Evolutionary conservation across 2,888 invertebrate species (phyloP).

Genomic region (Clanis bilineata): DNA sequence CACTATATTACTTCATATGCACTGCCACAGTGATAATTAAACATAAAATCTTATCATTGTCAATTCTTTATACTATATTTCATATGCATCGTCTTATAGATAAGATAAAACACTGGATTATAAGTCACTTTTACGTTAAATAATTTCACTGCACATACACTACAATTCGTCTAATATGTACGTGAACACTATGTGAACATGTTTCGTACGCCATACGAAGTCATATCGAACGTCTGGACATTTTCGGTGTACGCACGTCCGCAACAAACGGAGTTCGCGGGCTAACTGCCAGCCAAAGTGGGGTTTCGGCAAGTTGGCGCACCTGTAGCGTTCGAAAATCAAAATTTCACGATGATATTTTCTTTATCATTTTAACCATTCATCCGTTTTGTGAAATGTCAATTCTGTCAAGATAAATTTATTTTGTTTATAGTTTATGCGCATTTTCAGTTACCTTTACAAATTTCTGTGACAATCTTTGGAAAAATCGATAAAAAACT

Average conservation of each 20-base stretch:
- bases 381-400: constrained; percentile 19
- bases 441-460: background rate
- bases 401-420: constrained; percentile 12
- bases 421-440: background rate
- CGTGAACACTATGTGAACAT: constrained; percentile 3
- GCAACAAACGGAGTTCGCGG: constrained; percentile 31
- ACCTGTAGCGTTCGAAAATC: constrained; percentile 40
- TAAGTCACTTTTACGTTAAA: constrained; percentile 2
- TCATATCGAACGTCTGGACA: constrained; percentile 6
- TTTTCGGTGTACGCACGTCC: constrained; percentile 31
- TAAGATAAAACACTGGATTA: constrained; percentile 2
- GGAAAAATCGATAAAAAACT: background rate
- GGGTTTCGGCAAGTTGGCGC: constrained; percentile 31
- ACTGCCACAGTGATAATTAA: background rate
- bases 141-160: constrained; percentile 15
- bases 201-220: constrained; percentile 13
- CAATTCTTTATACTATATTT: constrained; percentile 1
- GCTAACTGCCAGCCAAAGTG: constrained; percentile 33
- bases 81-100: background rate
- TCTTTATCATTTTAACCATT: constrained; percentile 23
- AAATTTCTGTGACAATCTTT: background rate
- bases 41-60: constrained; percentile 6
- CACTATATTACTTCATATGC: background rate
- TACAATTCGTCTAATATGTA: constrained; percentile 1
- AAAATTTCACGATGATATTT: constrained; percentile 23